These are phyloP conservation scores for Laodelphax striatellus DNA, from an alignment of 1,140 invertebrate species.

Conservation along the genomic window DNA sequence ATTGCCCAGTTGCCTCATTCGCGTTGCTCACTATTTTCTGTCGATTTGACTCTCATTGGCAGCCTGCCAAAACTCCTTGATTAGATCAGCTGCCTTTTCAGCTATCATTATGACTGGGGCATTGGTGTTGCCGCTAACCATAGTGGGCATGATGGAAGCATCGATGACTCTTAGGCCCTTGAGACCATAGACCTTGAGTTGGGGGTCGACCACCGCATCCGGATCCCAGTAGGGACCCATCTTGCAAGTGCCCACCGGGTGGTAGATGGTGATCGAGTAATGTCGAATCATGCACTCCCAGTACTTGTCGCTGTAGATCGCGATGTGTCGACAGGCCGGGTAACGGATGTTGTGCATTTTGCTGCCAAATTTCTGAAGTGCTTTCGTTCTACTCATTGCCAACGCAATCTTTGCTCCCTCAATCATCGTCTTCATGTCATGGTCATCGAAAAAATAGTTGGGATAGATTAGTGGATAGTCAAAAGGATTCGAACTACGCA, in stretches of 20 bases:
- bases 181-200: constrained; percentile 47
- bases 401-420: constrained; percentile 20
- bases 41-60: background rate
- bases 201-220: constrained; percentile 44
- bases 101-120: constrained; percentile 57
- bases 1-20: background rate
- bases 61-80: constrained; percentile 39
- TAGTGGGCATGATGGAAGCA: constrained; percentile 58
- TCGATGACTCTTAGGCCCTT: constrained; percentile 49
- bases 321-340: constrained; percentile 46
- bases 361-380: constrained; percentile 19
- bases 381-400: constrained; percentile 14
- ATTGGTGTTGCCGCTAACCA: constrained; percentile 55
- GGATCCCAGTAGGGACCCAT: constrained; percentile 46
- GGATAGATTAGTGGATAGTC: constrained; percentile 66
- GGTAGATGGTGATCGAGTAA: constrained; percentile 34
- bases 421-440: constrained; percentile 54
- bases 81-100: constrained; percentile 51
- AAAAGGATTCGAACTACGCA: constrained; percentile 49
- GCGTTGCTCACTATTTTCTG: background rate
- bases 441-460: constrained; percentile 56
- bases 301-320: constrained; percentile 52
- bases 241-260: constrained; percentile 44
- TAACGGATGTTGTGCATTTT: constrained; percentile 39
- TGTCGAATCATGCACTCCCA: constrained; percentile 51